Base-by-base conservation (phyloP, 2,888 invertebrate genomes). In the Oegoconia quadripuncta region DNA sequence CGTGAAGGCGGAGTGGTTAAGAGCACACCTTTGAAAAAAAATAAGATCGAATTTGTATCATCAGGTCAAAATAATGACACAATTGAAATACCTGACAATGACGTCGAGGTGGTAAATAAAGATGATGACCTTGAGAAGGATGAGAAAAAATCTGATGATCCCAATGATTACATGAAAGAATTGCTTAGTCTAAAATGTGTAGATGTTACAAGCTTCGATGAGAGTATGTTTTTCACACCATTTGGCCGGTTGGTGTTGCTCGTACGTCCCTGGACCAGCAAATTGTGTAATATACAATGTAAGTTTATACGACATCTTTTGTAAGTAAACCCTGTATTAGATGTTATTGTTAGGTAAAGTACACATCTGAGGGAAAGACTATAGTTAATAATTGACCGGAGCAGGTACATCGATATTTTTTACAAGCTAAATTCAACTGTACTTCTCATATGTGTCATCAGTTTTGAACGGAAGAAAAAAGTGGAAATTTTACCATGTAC, bases 201-300 rank as follows among this genome's bases (percentile, higher is more conserved):
- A 30, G 56, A 76, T 36, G 38, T 71, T 0, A 55, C 48, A 30
- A 25, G 30, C 0, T 86, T 87, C 35, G 54, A 48, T 9, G 69
- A 80, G 0, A 42, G 44, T 1, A 82, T 87, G 83, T 86, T 86
- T 51, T 18, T 63, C 3, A 74, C 73, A 1, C 12, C 23, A 0
- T 82, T 67, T 53, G 87, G 87, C 1, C 64, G 54, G 33, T 35
- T 87, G 48, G 81, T 84, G 6, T 41, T 87, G 12, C 37, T 86
- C 8, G 57, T 86, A 15, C 49, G 83, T n/a, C 73, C 80, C 0
- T 87, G 86, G 87, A 63, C 62, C 0, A 46, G 47, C n/a, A 79
- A 71, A 48, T 30, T 78, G 1, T 59, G 60, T 44, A 86, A 84
- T 53, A 74, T 87, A 44, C 66, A 69, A 44, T 59, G 86, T 84